phyloP scores from a whole-genome alignment of 2,113 vertebrate species.

The Garra rufa region DNA sequence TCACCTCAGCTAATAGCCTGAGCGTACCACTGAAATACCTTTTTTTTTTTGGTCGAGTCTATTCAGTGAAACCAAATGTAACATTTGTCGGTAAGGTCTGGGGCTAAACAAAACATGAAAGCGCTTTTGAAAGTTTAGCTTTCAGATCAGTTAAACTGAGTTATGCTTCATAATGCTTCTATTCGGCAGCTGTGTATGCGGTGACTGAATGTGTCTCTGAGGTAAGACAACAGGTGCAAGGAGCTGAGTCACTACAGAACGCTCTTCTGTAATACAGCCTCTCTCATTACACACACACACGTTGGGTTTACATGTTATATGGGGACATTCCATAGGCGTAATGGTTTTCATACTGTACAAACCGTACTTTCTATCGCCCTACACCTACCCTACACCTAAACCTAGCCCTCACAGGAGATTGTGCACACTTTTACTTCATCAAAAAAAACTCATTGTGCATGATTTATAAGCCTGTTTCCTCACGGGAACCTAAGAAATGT shows the following conservation, averaged over 20 bases:
- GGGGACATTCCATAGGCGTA: too few species aligned
- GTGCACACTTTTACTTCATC: too few species aligned
- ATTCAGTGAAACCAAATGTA: background rate
- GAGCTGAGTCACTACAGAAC: slow-evolving; percentile 6
- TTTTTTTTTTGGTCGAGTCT: background rate
- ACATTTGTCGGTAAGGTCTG: background rate
- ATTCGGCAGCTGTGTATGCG: background rate
- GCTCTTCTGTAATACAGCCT: background rate
- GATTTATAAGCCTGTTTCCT: too few species aligned
- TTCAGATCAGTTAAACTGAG: background rate
- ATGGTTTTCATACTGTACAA: too few species aligned
- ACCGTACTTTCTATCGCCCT: too few species aligned
- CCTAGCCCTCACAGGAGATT: too few species aligned
- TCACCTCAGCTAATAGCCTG: slow-evolving; percentile 7
- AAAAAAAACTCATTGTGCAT: too few species aligned
- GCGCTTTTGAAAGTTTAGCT: background rate
- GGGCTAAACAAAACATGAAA: background rate
- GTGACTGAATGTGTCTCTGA: background rate
- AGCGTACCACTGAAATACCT: background rate
- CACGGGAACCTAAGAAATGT: too few species aligned
- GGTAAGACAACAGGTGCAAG: slow-evolving; percentile 25
- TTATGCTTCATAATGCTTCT: background rate
- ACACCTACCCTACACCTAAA: too few species aligned
- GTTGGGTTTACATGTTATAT: too few species aligned
- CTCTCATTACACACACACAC: background rate